Percentiles rank a stretch among this genome's conserved stretches.
These are phyloP conservation scores for Saguinus midas DNA, from an alignment of 2,113 vertebrate genomes.

Conservation along the genomic window DNA sequence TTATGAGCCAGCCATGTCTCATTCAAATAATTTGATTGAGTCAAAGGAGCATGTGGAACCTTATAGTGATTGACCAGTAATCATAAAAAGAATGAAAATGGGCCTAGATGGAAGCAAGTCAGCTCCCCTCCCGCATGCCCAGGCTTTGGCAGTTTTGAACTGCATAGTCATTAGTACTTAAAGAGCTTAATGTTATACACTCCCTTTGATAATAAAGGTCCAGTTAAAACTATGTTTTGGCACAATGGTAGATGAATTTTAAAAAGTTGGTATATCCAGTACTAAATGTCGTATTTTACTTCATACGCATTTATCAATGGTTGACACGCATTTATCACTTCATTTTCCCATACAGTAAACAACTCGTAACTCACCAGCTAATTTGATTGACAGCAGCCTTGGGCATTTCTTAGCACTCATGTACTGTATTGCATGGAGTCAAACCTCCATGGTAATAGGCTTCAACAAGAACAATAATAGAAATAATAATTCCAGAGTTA, in stretches of 20 bases:
- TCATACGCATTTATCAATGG: constrained; percentile 82
- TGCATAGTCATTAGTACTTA: constrained; percentile 27
- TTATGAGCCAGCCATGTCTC: neutral
- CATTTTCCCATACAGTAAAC: constrained; percentile 85
- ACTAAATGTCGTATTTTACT: constrained; percentile 79
- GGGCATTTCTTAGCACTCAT: constrained; percentile 79
- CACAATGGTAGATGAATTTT: constrained; percentile 64
- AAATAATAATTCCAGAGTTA: constrained; percentile 73
- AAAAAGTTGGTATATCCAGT: constrained; percentile 63
- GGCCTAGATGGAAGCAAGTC: neutral
- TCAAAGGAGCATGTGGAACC: constrained; percentile 47
- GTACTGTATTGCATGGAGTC: constrained; percentile 68
- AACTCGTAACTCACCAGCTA: constrained; percentile 81
- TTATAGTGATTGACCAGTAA: constrained; percentile 32
- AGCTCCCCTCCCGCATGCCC: neutral
- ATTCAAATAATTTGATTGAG: constrained; percentile 39
- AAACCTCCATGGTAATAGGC: constrained; percentile 78
- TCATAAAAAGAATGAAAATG: constrained; percentile 52
- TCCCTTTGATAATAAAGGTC: constrained; percentile 68
- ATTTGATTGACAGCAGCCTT: constrained; percentile 86
- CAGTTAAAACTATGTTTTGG: constrained; percentile 63
- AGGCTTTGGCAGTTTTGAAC: constrained; percentile 48
- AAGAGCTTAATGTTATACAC: constrained; percentile 56
- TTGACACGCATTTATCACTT: constrained; percentile 84
- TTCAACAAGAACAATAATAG: constrained; percentile 72